A percentile compares a stretch with the other conserved stretches of the same genome.
phyloP scores from a whole-genome alignment of 2,113 vertebrate species.

The Colius striatus region DNA sequence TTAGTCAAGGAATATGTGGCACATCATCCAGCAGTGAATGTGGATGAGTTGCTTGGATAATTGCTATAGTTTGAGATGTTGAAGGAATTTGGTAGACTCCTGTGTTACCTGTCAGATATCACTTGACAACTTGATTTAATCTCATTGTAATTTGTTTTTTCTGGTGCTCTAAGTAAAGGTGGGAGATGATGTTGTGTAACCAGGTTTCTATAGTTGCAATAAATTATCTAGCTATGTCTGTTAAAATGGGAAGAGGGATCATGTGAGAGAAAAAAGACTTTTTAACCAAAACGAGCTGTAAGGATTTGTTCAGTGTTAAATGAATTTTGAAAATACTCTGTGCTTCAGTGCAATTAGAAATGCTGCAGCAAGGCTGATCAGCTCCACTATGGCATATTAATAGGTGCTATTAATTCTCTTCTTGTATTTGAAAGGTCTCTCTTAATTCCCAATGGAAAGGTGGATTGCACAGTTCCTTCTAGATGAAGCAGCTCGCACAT shows the following conservation, averaged over 20 bases:
- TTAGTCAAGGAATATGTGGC: not conserved
- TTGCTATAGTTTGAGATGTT: not conserved
- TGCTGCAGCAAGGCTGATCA: not conserved
- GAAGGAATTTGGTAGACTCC: not conserved
- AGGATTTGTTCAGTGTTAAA: not conserved
- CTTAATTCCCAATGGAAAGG: not conserved
- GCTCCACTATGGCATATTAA: not conserved
- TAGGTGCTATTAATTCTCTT: not conserved
- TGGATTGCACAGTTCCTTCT: not conserved
- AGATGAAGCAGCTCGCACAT: not conserved
- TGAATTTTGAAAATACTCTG: not conserved
- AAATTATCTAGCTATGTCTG: not conserved
- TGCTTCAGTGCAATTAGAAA: not conserved
- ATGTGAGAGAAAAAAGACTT: not conserved
- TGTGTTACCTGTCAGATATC: not conserved
- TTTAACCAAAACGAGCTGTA: not conserved
- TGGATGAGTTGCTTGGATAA: not conserved
- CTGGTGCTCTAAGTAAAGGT: not conserved
- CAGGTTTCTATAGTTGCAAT: not conserved
- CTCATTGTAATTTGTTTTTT: not conserved
- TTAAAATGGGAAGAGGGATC: not conserved
- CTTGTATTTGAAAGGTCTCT: not conserved
- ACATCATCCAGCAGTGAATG: not conserved
- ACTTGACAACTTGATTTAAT: constrained; percentile 3
- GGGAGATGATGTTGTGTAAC: not conserved